phyloP scores from a whole-genome alignment of 2,797 vertebrate genomes.

The Oreortyx pictus region DNA sequence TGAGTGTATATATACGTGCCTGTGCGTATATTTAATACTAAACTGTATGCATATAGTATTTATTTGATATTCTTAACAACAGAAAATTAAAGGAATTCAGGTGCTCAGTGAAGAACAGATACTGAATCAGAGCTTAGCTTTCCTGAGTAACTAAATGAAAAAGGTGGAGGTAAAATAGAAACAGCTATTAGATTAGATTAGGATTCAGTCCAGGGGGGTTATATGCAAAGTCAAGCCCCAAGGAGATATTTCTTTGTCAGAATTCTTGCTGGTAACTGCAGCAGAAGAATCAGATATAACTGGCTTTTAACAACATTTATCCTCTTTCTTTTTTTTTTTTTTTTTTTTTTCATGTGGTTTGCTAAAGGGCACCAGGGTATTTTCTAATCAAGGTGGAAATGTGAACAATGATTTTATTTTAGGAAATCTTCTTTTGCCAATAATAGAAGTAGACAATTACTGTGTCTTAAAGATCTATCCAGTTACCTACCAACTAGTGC shows the following conservation, averaged over 20 bases:
- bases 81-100: neutral
- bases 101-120: neutral
- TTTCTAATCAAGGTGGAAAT: conserved; percentile 14
- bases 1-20: neutral
- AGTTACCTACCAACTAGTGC: neutral
- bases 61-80: neutral
- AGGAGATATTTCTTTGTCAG: neutral
- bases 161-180: neutral
- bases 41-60: neutral
- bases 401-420: neutral
- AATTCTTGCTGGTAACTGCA: neutral
- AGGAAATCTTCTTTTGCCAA: neutral
- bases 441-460: neutral
- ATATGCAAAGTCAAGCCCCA: neutral
- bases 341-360: neutral
- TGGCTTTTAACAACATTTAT: neutral
- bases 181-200: neutral
- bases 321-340: neutral
- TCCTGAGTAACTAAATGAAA: neutral
- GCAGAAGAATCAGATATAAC: neutral
- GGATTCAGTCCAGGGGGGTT: neutral
- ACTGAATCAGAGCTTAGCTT: neutral
- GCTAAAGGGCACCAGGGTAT: neutral
- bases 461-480: neutral
- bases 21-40: neutral